Evolutionary conservation across 2,113 vertebrate species (phyloP), one percentile per base, ranked within the genome.

Genomic region (Petaurus breviceps): DNA sequence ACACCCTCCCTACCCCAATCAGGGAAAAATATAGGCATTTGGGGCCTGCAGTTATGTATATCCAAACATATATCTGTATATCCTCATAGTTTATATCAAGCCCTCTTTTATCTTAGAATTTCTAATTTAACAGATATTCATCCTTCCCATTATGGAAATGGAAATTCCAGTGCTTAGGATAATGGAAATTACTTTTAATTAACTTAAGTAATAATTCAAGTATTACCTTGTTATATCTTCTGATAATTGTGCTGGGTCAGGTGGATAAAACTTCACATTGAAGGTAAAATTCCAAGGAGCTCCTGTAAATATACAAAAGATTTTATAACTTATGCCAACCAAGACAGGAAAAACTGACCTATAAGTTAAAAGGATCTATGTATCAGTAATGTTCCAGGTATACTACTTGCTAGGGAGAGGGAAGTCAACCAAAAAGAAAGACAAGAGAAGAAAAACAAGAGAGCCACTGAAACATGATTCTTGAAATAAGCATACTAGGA

Each of bases 201-300:
- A 90, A 96, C 90, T 84, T 89, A 97, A 91, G 31, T 91, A 94
- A n/a, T 93, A 92, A 96, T 61, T 61, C 52, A 90, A 51, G 92
- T 47, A 90, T 98, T 98, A 99, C 99, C 99, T 99, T 84, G 99
- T 99, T 96, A 99, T 99, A 98, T 99, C 99, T 97, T 99, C 99
- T 57, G 99, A 99, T 89, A 99, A 98, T 97, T 99, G 99, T 7
- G 99, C 99, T 3, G 99, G 99, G 94, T 99, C 99, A 0, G 99
- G 99, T 0, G 99, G 99, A 92, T 99, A 99, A 98, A 99, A 99
- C 93, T 99, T 99, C 90, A 99, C 99, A 92, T 98, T 99, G 97
- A 99, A 99, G 91, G 99, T 99, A 90, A 99, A 99, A 97, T 99
- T 98, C 99, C 98, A 99, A 92, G 99, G 98, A 22, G 98, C 95